Percentiles rank a stretch among this genome's conserved stretches.
Conservation (phyloP, 1,140 invertebrate genomes). For the Trichomalopsis sarcophagae region DNA sequence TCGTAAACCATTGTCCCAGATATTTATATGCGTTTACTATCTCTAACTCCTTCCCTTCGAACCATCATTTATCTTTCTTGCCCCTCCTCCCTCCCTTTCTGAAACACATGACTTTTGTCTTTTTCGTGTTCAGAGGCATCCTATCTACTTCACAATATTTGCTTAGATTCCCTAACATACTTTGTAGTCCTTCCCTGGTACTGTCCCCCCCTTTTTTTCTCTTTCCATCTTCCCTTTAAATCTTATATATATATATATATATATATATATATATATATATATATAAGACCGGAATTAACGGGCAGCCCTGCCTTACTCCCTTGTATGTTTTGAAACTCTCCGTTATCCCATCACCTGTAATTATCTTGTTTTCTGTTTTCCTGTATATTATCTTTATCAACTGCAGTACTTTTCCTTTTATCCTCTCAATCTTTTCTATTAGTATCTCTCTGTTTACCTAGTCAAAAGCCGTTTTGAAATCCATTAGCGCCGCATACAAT, state of each 20-base stretch:
- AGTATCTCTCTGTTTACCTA: background rate
- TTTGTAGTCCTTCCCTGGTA: slow-evolving; percentile 14
- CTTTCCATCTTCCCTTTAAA: slow-evolving; percentile 31
- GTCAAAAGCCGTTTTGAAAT: slow-evolving; percentile 22
- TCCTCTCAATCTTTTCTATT: background rate
- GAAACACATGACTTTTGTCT: slow-evolving; percentile 22
- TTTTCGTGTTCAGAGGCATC: slow-evolving; percentile 14
- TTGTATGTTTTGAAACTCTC: background rate
- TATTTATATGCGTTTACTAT: slow-evolving; percentile 42
- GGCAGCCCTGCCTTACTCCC: slow-evolving; percentile 29
- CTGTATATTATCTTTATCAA: background rate
- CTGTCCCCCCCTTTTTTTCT: slow-evolving; percentile 10
- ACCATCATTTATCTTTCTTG: background rate
- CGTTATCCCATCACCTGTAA: background rate
- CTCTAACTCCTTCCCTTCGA: background rate
- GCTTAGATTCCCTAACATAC: slow-evolving; percentile 26
- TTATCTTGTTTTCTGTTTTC: background rate
- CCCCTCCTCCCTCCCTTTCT: background rate
- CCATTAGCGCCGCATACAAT: background rate
- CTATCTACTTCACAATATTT: slow-evolving; percentile 23
- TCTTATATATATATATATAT: slow-evolving; percentile 28
- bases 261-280: slow-evolving; percentile 23
- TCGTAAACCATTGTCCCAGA: slow-evolving; percentile 14
- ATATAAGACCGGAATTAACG: slow-evolving; percentile 10
- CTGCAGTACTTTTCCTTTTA: background rate